Conservation (phyloP, 2,113 vertebrate genomes). For the Xyliphius kryptos region DNA sequence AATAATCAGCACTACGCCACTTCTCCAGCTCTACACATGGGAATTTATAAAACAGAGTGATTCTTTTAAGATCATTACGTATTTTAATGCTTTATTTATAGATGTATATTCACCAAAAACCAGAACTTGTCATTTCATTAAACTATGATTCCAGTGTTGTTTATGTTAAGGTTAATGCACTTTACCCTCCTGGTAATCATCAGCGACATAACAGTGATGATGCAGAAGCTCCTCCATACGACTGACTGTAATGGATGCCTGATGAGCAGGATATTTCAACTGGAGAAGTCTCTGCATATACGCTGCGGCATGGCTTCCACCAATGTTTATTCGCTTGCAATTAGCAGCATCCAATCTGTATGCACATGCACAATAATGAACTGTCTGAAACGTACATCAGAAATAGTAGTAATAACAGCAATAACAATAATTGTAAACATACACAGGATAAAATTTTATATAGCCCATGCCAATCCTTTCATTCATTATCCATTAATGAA, state of each 20-base stretch:
- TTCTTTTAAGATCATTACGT: no score
- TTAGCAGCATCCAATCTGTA: constrained; percentile 82
- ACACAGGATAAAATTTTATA: no score
- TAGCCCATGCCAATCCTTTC: no score
- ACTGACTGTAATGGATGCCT: constrained; percentile 83
- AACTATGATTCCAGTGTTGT: no score
- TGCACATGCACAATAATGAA: background rate
- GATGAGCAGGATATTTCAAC: constrained; percentile 90
- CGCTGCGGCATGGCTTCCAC: constrained; percentile 80
- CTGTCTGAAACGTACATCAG: background rate
- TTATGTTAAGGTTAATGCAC: background rate
- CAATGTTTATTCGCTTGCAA: constrained; percentile 89
- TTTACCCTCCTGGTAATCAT: constrained; percentile 83
- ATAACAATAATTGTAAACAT: no score
- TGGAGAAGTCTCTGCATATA: constrained; percentile 94
- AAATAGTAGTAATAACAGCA: no score
- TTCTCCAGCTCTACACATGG: constrained; percentile 76
- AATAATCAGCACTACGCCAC: constrained; percentile 88
- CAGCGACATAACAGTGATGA: constrained; percentile 83
- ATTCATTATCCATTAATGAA: no score
- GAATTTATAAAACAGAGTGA: no score
- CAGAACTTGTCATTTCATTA: no score
- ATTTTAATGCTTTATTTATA: no score
- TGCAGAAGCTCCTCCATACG: constrained; percentile 95
- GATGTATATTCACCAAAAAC: no score